Percentiles rank a stretch among this genome's conserved stretches.
Evolutionary conservation across 1,140 invertebrate species (phyloP).

Genomic region (Eupeodes corollae): DNA sequence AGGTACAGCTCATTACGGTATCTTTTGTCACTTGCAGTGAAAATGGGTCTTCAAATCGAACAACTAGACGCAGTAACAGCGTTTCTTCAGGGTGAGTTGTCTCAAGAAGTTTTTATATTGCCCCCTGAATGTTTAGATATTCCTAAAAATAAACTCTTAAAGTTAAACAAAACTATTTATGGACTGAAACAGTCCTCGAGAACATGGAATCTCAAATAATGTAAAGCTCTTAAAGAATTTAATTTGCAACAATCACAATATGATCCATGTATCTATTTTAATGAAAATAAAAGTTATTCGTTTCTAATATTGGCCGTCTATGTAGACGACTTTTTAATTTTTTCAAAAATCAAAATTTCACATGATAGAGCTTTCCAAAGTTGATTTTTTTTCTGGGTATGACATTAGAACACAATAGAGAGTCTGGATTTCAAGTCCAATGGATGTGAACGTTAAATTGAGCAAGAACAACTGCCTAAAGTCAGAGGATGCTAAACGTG

Average conservation of each 20-base stretch:
- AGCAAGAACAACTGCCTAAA: no score
- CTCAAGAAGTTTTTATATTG: conserved; percentile 34
- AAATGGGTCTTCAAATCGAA: conserved; percentile 11
- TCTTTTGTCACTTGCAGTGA: conserved; percentile 15
- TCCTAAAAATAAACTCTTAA: conserved; percentile 12
- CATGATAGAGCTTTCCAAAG: no score
- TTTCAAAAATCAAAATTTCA: neutral
- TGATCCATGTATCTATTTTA: conserved; percentile 10
- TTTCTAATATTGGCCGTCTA: neutral
- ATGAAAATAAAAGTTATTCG: neutral
- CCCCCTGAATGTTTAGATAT: conserved; percentile 23
- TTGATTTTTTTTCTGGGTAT: neutral
- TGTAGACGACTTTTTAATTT: conserved; percentile 1
- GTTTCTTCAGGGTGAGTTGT: conserved; percentile 18
- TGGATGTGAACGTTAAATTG: no score
- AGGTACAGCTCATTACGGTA: conserved; percentile 16
- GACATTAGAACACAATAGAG: neutral
- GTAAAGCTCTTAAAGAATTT: no score
- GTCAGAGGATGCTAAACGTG: no score
- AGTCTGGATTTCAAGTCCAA: no score
- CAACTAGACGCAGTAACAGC: conserved; percentile 16
- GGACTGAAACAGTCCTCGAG: conserved; percentile 17
- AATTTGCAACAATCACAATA: conserved; percentile 8
- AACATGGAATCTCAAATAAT: conserved; percentile 16
- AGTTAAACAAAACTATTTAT: conserved; percentile 18